Conservation (phyloP, 2,797 vertebrate species). For the Pangasius djambal region DNA sequence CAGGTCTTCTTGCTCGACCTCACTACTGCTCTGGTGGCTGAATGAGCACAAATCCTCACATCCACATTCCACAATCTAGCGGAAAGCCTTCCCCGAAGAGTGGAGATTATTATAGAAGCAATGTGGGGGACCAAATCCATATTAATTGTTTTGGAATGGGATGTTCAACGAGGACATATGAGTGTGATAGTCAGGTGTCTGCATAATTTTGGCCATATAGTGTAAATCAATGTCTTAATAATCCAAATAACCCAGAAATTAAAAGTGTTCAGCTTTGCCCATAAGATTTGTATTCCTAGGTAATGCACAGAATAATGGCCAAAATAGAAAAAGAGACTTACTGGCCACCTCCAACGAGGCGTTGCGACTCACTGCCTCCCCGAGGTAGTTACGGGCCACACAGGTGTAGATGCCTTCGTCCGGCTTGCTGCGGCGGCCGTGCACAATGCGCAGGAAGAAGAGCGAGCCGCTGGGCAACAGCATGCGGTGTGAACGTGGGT, state of each 20-base stretch:
- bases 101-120: background rate
- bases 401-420: constrained; percentile 93
- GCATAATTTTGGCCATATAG: background rate
- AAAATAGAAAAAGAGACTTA: constrained; percentile 68
- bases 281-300: background rate
- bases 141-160: background rate
- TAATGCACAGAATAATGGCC: background rate
- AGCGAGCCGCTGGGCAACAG: constrained; percentile 92
- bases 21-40: too few relatives aligned
- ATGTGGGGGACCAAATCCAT: background rate
- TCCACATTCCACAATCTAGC: background rate
- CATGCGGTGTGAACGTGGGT: constrained; percentile 93
- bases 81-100: background rate
- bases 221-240: background rate
- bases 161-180: background rate
- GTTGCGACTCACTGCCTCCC: constrained; percentile 87
- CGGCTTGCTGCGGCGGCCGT: constrained; percentile 87
- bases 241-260: background rate
- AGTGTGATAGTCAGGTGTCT: background rate
- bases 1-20: background rate
- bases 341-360: constrained; percentile 92
- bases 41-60: background rate
- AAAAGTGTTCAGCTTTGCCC: background rate
- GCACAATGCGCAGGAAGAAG: constrained; percentile 93
- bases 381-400: constrained; percentile 91